phyloP scores from a whole-genome alignment of 1,140 invertebrate genomes.

The Drosophila ficusphila region DNA sequence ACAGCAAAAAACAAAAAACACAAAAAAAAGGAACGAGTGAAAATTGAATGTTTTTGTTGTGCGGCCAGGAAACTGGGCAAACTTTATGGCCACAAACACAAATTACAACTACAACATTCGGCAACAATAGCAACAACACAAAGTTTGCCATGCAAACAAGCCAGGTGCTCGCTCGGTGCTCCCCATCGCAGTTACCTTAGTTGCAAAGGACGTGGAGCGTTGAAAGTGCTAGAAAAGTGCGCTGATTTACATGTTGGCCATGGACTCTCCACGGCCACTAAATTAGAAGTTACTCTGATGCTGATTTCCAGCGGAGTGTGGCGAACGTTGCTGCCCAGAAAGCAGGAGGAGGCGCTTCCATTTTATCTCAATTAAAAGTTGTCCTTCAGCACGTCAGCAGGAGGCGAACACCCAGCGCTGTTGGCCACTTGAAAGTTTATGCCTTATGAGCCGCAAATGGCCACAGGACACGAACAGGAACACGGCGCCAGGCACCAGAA shows the following conservation, averaged over 20 bases:
- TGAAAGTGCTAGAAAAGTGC: constrained; percentile 68
- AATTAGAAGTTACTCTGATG: constrained; percentile 81
- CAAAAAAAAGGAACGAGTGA: no score
- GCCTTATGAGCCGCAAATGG: constrained; percentile 81
- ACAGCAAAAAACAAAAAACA: constrained; percentile 7
- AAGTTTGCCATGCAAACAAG: constrained; percentile 72
- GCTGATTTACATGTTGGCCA: constrained; percentile 78
- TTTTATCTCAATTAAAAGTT: constrained; percentile 83
- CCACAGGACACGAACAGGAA: constrained; percentile 72
- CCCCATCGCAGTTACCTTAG: not conserved
- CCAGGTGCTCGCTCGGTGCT: constrained; percentile 30
- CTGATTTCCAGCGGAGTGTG: constrained; percentile 62
- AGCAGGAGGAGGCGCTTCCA: constrained; percentile 35
- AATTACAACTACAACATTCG: constrained; percentile 69
- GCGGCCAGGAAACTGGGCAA: constrained; percentile 42
- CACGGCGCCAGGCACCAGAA: constrained; percentile 2
- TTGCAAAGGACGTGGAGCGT: constrained; percentile 11
- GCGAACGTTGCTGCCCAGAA: not conserved
- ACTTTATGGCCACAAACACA: constrained; percentile 80
- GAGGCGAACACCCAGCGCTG: constrained; percentile 29
- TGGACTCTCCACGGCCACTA: constrained; percentile 72
- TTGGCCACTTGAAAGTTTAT: constrained; percentile 81
- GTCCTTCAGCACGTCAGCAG: constrained; percentile 77
- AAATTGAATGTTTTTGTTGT: constrained; percentile 72
- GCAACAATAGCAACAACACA: constrained; percentile 58